Percentiles rank a stretch among this genome's conserved stretches.
These are phyloP conservation scores for Temnothorax ravouxi DNA, from an alignment of 2,888 invertebrate genomes.

Conservation along the genomic window DNA sequence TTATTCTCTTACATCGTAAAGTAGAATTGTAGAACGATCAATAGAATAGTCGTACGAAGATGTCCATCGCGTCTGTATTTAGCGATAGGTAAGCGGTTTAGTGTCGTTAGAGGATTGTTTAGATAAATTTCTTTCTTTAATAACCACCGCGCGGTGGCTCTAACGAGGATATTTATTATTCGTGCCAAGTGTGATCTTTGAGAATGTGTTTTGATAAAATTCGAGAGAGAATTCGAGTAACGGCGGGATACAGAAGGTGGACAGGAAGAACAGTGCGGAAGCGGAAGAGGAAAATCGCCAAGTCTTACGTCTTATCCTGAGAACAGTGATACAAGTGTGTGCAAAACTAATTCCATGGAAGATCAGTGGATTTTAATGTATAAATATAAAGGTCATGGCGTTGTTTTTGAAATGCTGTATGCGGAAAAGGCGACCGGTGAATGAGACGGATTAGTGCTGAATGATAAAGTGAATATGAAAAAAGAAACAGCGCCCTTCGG, in stretches of 20 bases:
- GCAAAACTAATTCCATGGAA: conserved; percentile 41
- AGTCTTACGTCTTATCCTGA: conserved; percentile 15
- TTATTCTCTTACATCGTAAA: conserved; percentile 85
- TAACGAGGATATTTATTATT: conserved; percentile 75
- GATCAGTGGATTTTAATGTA: conserved; percentile 42
- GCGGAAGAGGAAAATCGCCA: conserved; percentile 29
- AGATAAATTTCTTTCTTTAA: conserved; percentile 82
- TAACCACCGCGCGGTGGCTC: conserved; percentile 81
- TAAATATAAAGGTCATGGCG: conserved; percentile 36
- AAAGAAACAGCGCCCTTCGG: conserved; percentile 70
- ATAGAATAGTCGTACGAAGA: conserved; percentile 62
- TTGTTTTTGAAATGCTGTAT: conserved; percentile 27
- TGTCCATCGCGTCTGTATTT: conserved; percentile 82
- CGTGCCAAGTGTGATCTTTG: conserved; percentile 78
- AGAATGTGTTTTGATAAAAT: conserved; percentile 61
- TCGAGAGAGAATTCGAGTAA: conserved; percentile 43
- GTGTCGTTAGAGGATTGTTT: conserved; percentile 83
- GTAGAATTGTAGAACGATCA: conserved; percentile 80
- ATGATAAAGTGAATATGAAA: conserved; percentile 45
- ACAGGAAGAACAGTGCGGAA: conserved; percentile 11
- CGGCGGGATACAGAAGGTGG: conserved; percentile 31
- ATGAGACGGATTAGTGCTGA: conserved; percentile 46
- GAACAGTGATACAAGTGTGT: conserved; percentile 51
- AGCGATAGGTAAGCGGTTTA: conserved; percentile 82
- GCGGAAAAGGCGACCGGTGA: conserved; percentile 27